phyloP scores from a whole-genome alignment of 2,888 invertebrate genomes.

The Arctia plantaginis region DNA sequence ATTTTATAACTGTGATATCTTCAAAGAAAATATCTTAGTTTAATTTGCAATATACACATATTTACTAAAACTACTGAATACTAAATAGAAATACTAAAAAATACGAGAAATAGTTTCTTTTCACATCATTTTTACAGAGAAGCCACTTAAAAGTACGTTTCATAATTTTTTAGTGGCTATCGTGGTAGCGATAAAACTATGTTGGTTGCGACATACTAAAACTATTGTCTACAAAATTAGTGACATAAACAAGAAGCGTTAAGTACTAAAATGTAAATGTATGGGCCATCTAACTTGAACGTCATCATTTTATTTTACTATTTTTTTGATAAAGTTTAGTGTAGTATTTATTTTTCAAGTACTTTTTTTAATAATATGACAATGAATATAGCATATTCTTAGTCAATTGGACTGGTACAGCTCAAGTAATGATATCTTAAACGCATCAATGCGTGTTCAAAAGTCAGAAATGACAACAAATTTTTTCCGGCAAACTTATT shows the following conservation, averaged over 20 bases:
- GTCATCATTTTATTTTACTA: not conserved
- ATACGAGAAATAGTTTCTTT: not conserved
- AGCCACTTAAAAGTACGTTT: not conserved
- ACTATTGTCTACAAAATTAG: constrained; percentile 8
- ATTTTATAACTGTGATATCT: too few species aligned
- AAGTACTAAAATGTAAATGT: not conserved
- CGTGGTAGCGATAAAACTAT: not conserved
- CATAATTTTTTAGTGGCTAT: not conserved
- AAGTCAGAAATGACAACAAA: too few species aligned
- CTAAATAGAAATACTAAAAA: not conserved
- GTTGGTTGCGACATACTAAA: not conserved
- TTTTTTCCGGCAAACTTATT: too few species aligned
- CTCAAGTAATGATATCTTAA: not conserved
- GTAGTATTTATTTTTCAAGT: not conserved
- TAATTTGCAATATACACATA: not conserved
- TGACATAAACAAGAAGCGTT: not conserved
- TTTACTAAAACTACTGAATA: not conserved
- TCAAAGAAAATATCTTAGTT: not conserved
- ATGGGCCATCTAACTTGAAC: not conserved
- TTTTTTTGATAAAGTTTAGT: not conserved
- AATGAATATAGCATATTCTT: not conserved
- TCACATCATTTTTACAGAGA: not conserved
- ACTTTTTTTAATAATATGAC: not conserved
- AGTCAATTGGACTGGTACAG: not conserved
- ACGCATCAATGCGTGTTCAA: not conserved